These are phyloP conservation scores for Carassius auratus DNA, from an alignment of 2,113 vertebrate species.

Conservation along the genomic window DNA sequence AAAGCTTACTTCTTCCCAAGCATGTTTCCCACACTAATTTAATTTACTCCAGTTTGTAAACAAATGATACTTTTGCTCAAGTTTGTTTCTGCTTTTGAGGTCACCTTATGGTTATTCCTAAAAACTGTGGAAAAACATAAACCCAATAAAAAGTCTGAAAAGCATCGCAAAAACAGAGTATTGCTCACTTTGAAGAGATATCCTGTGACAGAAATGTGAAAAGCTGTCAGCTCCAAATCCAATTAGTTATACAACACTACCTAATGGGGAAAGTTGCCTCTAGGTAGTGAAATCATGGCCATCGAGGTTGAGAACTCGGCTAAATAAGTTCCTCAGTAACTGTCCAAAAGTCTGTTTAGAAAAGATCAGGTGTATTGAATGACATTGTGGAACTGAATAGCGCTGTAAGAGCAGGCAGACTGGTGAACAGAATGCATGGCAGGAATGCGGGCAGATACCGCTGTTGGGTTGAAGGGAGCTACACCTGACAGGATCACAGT, in stretches of 20 bases:
- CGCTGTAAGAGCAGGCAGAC: constrained; percentile 56
- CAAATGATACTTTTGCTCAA: constrained; percentile 9
- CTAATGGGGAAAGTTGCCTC: constrained; percentile 41
- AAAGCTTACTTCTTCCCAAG: constrained; percentile 19
- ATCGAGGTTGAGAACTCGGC: constrained; percentile 29
- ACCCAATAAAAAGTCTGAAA: constrained; percentile 25
- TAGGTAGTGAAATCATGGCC: constrained; percentile 38
- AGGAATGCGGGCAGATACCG: constrained; percentile 67
- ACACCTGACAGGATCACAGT: constrained; percentile 49
- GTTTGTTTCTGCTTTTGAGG: not conserved
- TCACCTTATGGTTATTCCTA: not conserved
- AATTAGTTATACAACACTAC: constrained; percentile 9
- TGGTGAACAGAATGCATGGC: constrained; percentile 60
- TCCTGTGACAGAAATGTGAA: constrained; percentile 45
- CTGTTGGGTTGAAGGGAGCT: constrained; percentile 38
- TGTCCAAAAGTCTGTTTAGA: constrained; percentile 53
- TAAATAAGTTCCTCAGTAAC: constrained; percentile 54
- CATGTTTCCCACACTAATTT: constrained; percentile 8
- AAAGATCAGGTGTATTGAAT: constrained; percentile 68
- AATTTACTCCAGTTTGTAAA: constrained; percentile 1
- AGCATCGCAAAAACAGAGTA: constrained; percentile 1
- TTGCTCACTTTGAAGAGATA: constrained; percentile 50
- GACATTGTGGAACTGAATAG: constrained; percentile 67
- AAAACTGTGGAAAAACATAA: not conserved
- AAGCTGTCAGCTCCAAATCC: constrained; percentile 41